Evolutionary conservation across 2,797 vertebrate species (phyloP), one percentile per base, ranked within the genome.

Genomic region (Potorous gilbertii): DNA sequence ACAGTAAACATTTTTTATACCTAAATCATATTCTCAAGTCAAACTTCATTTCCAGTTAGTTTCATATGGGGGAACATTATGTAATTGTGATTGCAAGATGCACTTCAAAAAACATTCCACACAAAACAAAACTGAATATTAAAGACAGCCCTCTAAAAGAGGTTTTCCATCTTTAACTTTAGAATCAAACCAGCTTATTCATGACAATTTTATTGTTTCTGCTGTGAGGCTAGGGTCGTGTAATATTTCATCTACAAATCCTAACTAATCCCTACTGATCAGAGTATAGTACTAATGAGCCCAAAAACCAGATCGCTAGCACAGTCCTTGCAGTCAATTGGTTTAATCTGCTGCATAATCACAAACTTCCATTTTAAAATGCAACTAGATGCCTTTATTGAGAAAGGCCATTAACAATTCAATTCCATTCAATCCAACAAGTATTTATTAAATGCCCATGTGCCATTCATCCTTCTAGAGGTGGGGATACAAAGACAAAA

Each of bases 1-100:
- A 96, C 93, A 96, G 74, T 98, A 98, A 98, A 98, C 92, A 96
- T 95, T 97, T 97, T 98, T 97, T 98, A 96, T 56, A 91, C 90
- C 62, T 98, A 98, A 98, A 98, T 98, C 97, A 98, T 97, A 97
- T 96, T 97, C 96, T 96, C 98, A 98, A 81, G 56, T 74, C 0
- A 27, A 94, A 96, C 93, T 98, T 98, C 96, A 97, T 94, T 97
- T 98, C 95, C 92, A 93, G 95, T 96, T 98, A 96, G 94, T 97
- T 98, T 97, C 97, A 95, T 95, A 95, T 81, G 16, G 94, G 54
- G 94, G 28, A 94, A 59, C 97, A 96, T 95, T 95, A 93, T 90
- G 92, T 91, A 95, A 90, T 97, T 97, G 95, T 94, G 93, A 95
- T 96, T 98, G 97, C 54, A 97, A 89, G 13, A 92, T 98, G 62